Evolutionary conservation across 2,888 invertebrate species (phyloP).

Genomic region (Lapara coniferarum): DNA sequence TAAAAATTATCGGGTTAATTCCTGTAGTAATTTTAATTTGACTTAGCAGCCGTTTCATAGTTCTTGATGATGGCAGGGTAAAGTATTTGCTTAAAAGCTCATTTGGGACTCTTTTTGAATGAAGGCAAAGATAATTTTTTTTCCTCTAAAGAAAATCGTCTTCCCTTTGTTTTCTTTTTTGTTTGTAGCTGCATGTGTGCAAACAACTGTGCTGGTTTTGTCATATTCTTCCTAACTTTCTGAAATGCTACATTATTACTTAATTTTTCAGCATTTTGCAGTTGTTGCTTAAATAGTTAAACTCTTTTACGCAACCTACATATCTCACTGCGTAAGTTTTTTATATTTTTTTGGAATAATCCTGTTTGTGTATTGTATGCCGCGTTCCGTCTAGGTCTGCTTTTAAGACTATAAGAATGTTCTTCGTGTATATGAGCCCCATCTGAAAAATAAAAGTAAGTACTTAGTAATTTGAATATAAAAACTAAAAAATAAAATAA

Average conservation of each 20-base stretch:
- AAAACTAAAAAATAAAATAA: too few relatives aligned
- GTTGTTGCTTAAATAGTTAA: background rate
- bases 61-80: background rate
- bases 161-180: background rate
- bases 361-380: background rate
- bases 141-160: background rate
- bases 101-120: background rate
- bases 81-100: background rate
- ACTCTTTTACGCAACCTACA: background rate
- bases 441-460: too few relatives aligned
- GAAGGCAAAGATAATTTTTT: background rate
- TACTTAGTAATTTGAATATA: too few relatives aligned
- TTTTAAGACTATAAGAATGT: too few relatives aligned
- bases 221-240: background rate
- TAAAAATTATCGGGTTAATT: background rate
- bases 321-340: background rate
- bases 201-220: background rate
- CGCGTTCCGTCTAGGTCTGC: too few relatives aligned
- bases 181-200: background rate
- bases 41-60: background rate
- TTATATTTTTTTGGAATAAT: background rate
- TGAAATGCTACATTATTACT: background rate
- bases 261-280: background rate
- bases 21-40: background rate
- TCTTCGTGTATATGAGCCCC: too few relatives aligned